These are phyloP conservation scores for Rhabdophis nuchalis DNA, from an alignment of 2,797 vertebrate species.

Conservation along the genomic window DNA sequence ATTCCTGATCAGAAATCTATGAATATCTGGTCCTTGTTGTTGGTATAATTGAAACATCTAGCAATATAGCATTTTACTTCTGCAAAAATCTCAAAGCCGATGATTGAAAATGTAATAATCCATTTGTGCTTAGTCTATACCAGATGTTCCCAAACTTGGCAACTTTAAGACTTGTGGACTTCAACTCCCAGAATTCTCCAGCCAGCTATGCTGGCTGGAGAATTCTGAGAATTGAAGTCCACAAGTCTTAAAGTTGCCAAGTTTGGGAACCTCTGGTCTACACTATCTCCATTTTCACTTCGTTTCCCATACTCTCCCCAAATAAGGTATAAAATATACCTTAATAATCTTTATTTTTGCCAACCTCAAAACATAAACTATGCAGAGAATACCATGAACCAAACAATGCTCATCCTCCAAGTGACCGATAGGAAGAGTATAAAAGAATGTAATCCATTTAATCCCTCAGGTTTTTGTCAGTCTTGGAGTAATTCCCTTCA, in stretches of 20 bases:
- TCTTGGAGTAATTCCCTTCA: neutral
- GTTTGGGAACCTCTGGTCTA: no score
- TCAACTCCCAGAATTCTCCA: no score
- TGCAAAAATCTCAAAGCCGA: neutral
- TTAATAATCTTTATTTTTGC: neutral
- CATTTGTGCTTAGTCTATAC: neutral
- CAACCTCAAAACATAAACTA: neutral
- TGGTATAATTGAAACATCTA: neutral
- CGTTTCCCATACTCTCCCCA: neutral
- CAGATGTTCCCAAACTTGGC: no score
- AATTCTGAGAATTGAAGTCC: no score
- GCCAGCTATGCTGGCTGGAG: no score
- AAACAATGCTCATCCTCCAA: neutral
- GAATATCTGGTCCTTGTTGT: neutral
- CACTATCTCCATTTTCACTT: neutral
- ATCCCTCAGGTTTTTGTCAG: neutral
- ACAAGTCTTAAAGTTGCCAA: no score
- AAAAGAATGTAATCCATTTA: neutral
- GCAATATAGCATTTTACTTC: neutral
- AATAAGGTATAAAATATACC: neutral
- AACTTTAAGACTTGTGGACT: no score
- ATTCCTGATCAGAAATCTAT: neutral
- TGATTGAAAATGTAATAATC: neutral
- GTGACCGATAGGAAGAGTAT: neutral
- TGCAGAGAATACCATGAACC: neutral